These are phyloP conservation scores for Plemyria rubiginata DNA, from an alignment of 2,888 invertebrate species.

Conservation along the genomic window DNA sequence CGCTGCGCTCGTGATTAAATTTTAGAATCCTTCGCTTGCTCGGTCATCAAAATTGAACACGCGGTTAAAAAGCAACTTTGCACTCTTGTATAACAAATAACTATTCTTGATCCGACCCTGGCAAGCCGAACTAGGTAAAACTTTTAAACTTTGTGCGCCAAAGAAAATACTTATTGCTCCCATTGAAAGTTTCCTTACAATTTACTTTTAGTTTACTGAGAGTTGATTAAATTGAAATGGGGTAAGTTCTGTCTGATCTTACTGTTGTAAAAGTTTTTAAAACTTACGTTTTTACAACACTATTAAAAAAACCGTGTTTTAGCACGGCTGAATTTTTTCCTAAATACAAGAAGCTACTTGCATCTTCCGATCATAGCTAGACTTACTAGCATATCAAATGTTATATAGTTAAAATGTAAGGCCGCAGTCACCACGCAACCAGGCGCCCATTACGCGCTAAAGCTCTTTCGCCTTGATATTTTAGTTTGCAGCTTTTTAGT, in stretches of 20 bases:
- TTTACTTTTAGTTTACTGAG: constrained; percentile 9
- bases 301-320: too few relatives aligned
- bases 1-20: too few relatives aligned
- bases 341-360: background rate
- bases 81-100: too few relatives aligned
- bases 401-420: constrained; percentile 19
- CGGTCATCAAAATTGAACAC: too few relatives aligned
- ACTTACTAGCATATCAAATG: background rate
- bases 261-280: background rate
- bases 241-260: background rate
- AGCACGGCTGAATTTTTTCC: too few relatives aligned
- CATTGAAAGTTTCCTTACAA: constrained; percentile 9
- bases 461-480: constrained; percentile 20
- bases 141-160: constrained; percentile 6
- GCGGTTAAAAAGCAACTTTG: too few relatives aligned
- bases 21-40: too few relatives aligned
- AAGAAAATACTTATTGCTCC: constrained; percentile 6
- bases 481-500: background rate
- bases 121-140: constrained; percentile 2
- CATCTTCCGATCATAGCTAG: background rate
- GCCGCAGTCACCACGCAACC: background rate
- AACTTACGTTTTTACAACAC: too few relatives aligned
- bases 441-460: constrained; percentile 8
- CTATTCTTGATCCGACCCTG: too few relatives aligned
- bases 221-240: constrained; percentile 6